These are phyloP conservation scores for Sphaerodactylus townsendi DNA, from an alignment of 2,113 vertebrate species.

Conservation along the genomic window DNA sequence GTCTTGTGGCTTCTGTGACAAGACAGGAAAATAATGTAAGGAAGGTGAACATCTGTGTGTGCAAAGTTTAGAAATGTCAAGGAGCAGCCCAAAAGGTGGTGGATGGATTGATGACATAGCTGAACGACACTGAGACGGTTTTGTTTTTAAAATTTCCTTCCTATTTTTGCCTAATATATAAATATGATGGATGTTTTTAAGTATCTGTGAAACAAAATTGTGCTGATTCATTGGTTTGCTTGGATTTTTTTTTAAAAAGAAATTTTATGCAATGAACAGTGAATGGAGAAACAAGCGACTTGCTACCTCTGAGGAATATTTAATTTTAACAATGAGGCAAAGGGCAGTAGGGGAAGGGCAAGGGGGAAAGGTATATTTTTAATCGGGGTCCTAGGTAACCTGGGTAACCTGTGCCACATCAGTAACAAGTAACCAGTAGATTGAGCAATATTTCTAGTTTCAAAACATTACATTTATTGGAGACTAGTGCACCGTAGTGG, in stretches of 20 bases:
- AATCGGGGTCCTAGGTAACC: constrained; percentile 43
- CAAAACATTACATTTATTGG: background rate
- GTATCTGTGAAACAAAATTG: constrained; percentile 13
- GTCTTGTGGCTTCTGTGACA: constrained; percentile 71
- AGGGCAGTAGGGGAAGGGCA: background rate
- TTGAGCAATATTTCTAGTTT: background rate
- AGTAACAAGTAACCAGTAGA: background rate
- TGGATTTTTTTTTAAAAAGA: background rate
- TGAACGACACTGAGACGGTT: constrained; percentile 22
- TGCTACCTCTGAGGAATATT: constrained; percentile 54
- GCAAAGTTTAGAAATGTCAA: constrained; percentile 39
- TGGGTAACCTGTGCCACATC: constrained; percentile 42
- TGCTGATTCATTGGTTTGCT: constrained; percentile 24
- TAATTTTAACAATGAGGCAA: constrained; percentile 62
- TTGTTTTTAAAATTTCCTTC: constrained; percentile 21
- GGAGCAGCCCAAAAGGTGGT: constrained; percentile 53
- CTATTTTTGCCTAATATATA: constrained; percentile 62
- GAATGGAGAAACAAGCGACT: constrained; percentile 14
- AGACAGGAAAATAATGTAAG: constrained; percentile 40
- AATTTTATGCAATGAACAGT: constrained; percentile 25
- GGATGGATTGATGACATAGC: constrained; percentile 54
- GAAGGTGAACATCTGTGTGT: constrained; percentile 14
- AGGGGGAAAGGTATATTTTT: constrained; percentile 42
- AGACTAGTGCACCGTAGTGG: background rate
- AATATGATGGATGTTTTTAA: constrained; percentile 37